phyloP scores from a whole-genome alignment of 53 echinoderm and acorn worm species.

The Echinarachnius parma region DNA sequence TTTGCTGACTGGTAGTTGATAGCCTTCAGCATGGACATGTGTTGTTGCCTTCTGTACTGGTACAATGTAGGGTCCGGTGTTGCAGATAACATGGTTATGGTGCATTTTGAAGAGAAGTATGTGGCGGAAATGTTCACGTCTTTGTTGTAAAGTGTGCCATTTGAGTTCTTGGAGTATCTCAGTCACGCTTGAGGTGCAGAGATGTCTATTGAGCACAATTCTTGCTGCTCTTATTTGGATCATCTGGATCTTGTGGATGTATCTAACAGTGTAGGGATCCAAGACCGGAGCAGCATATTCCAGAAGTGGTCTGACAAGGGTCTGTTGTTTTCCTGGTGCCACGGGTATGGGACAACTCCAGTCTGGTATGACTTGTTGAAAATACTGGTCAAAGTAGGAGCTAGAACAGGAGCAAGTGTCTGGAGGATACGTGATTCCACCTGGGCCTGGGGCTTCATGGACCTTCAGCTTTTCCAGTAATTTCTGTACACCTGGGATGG shows the following conservation, averaged over 20 bases:
- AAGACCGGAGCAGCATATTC: conserved; percentile 4
- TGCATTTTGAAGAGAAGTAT: too few species aligned
- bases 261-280: conserved; percentile 13
- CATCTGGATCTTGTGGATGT: conserved; percentile 16
- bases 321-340: conserved; percentile 4
- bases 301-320: neutral
- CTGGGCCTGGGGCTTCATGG: neutral
- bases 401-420: neutral
- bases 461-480: conserved; percentile 11
- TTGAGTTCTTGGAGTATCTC: neutral
- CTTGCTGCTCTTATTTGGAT: conserved; percentile 9
- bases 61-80: too few species aligned
- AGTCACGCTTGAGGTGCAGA: conserved; percentile 5
- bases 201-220: conserved; percentile 5
- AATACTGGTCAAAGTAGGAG: conserved; percentile 4
- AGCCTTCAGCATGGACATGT: too few species aligned
- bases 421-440: conserved; percentile 10
- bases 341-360: conserved; percentile 12
- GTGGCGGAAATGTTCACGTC: conserved; percentile 7
- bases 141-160: conserved; percentile 1
- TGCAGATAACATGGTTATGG: too few species aligned
- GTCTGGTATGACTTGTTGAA: conserved; percentile 20
- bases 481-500: conserved; percentile 22
- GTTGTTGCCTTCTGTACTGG: too few species aligned
- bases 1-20: too few species aligned